phyloP scores from a whole-genome alignment of 1,140 invertebrate genomes.

The Microvelia longipes region DNA sequence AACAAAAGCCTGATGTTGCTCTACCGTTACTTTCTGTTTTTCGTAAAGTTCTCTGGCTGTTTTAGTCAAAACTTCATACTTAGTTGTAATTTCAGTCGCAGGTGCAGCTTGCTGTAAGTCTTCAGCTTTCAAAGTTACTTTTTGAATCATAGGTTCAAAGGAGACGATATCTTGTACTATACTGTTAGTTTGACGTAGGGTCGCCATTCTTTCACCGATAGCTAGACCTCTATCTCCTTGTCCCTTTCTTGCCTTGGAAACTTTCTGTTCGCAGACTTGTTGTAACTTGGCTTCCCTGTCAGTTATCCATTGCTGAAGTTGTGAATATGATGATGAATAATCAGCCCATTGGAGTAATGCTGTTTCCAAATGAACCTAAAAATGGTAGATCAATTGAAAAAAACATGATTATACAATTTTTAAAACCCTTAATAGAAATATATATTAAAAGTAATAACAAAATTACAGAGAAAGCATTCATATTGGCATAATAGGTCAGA shows the following conservation, averaged over 20 bases:
- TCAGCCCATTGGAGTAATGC: conserved; percentile 88
- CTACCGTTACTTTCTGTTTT: conserved; percentile 75
- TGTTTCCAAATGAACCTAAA: conserved; percentile 55
- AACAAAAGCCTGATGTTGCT: conserved; percentile 76
- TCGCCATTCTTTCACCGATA: conserved; percentile 70
- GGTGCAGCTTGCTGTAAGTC: conserved; percentile 71
- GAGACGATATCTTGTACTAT: conserved; percentile 89
- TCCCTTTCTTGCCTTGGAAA: conserved; percentile 7
- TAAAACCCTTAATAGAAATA: no score
- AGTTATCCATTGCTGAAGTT: conserved; percentile 86
- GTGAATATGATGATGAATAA: conserved; percentile 78
- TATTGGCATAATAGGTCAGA: no score
- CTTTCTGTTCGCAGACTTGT: conserved; percentile 74
- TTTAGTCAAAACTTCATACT: conserved; percentile 67
- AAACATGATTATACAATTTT: no score
- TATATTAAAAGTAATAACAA: no score
- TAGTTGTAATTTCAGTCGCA: conserved; percentile 71
- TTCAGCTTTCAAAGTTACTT: conserved; percentile 77
- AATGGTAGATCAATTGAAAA: no score
- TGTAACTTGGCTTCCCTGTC: conserved; percentile 87
- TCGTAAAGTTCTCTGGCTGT: conserved; percentile 37
- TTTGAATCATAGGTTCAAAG: conserved; percentile 89
- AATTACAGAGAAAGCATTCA: no score
- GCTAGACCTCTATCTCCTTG: conserved; percentile 36
- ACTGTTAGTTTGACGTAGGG: conserved; percentile 76